A percentile compares a stretch with the other conserved stretches of the same genome.
phyloP scores from a whole-genome alignment of 1,140 invertebrate species.

The Tetranychus cinnabarinus region DNA sequence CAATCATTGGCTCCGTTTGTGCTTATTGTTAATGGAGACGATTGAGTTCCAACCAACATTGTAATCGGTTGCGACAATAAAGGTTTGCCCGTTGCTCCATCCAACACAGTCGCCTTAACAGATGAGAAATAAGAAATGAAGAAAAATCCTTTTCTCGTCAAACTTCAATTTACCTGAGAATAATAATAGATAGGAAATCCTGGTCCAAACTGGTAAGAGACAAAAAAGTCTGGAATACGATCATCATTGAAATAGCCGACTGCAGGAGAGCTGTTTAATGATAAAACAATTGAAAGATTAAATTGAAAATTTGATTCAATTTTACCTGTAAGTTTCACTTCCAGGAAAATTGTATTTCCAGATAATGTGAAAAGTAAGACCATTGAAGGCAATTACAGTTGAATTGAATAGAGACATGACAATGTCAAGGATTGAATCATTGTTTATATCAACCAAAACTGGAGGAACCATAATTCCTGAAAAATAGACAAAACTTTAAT shows the following conservation, averaged over 20 bases:
- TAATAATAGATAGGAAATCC: conserved; percentile 51
- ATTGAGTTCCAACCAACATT: conserved; percentile 38
- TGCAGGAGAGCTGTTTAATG: conserved; percentile 39
- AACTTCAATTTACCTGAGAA: conserved; percentile 29
- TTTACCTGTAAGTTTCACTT: conserved; percentile 24
- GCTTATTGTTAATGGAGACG: conserved; percentile 36
- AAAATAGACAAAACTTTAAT: conserved; percentile 13
- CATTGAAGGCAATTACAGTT: conserved; percentile 44
- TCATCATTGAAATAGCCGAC: conserved; percentile 59
- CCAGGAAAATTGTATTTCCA: conserved; percentile 45
- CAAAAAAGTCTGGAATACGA: conserved; percentile 51
- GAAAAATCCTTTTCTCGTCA: background rate
- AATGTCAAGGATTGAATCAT: conserved; percentile 45
- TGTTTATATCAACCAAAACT: conserved; percentile 45
- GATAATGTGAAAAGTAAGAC: conserved; percentile 33
- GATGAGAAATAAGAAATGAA: background rate
- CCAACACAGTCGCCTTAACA: conserved; percentile 32
- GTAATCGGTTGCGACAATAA: conserved; percentile 34
- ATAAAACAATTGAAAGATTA: background rate
- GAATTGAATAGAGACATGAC: conserved; percentile 38
- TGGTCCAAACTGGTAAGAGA: conserved; percentile 48
- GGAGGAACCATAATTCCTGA: conserved; percentile 33
- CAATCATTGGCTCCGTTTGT: conserved; percentile 39
- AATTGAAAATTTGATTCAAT: conserved; percentile 14
- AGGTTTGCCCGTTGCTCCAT: conserved; percentile 38